Percentiles rank a stretch among this genome's conserved stretches.
Conservation (phyloP, 2,888 invertebrate species). For the Aphodius sticticus region DNA sequence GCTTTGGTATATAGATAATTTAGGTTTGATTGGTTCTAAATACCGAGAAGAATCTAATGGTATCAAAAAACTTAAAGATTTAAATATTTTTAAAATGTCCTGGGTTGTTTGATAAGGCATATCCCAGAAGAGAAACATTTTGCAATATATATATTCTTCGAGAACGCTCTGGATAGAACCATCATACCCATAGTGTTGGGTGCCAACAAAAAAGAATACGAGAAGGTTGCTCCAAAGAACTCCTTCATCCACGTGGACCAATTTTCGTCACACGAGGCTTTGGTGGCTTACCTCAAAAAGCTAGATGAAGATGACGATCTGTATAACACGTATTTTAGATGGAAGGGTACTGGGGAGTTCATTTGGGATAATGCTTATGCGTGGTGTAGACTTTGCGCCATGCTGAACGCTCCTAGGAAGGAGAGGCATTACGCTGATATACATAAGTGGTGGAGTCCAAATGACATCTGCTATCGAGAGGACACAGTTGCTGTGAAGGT, state of each 20-base stretch:
- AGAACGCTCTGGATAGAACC: constrained; percentile 87
- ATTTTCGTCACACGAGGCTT: constrained; percentile 84
- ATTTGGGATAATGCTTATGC: constrained; percentile 97
- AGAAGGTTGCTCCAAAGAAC: constrained; percentile 84
- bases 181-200: constrained; percentile 97
- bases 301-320: constrained; percentile 87
- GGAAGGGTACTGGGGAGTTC: constrained; percentile 93
- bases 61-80: neutral
- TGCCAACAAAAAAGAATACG: constrained; percentile 90
- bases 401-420: constrained; percentile 74
- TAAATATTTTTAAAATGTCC: neutral
- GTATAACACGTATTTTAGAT: constrained; percentile 93
- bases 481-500: neutral
- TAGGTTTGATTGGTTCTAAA: neutral
- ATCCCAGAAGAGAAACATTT: neutral
- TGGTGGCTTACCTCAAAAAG: constrained; percentile 85
- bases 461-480: neutral
- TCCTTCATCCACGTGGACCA: constrained; percentile 97
- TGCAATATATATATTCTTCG: constrained; percentile 68
- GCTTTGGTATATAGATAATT: neutral
- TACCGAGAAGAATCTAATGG: constrained; percentile 42
- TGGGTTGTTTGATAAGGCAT: neutral
- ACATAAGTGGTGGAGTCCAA: constrained; percentile 92
- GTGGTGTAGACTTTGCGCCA: constrained; percentile 89
- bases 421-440: constrained; percentile 78